These are phyloP conservation scores for Halictus ligatus DNA, from an alignment of 2,888 invertebrate species.

Conservation along the genomic window DNA sequence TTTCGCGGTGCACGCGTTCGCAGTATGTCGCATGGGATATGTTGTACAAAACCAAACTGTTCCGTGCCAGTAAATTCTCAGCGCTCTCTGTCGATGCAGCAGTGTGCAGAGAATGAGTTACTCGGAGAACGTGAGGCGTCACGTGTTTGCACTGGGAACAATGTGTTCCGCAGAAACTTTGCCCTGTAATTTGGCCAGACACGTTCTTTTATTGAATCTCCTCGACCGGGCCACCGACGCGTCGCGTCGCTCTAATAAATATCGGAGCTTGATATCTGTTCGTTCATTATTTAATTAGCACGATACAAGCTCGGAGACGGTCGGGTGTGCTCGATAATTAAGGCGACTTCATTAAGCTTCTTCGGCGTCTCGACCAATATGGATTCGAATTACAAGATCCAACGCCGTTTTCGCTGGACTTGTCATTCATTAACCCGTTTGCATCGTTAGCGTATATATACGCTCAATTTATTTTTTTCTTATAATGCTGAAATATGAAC, in stretches of 20 bases:
- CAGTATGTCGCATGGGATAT: conserved; percentile 30
- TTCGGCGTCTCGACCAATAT: background rate
- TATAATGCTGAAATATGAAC: too few relatives aligned
- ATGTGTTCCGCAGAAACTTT: conserved; percentile 21
- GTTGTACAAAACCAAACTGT: conserved; percentile 58
- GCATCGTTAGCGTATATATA: too few relatives aligned
- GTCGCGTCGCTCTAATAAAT: conserved; percentile 21
- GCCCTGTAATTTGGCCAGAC: conserved; percentile 15
- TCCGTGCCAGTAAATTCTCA: conserved; percentile 58
- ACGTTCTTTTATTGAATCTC: conserved; percentile 25
- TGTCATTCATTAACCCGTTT: background rate
- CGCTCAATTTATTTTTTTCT: too few relatives aligned
- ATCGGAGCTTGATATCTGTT: background rate
- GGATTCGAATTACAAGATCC: background rate
- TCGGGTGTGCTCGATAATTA: background rate
- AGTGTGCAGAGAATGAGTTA: conserved; percentile 44
- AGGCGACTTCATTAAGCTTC: conserved; percentile 25
- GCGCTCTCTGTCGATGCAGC: conserved; percentile 53
- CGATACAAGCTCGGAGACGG: background rate
- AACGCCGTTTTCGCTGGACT: background rate
- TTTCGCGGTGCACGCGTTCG: conserved; percentile 7
- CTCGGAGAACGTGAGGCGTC: conserved; percentile 43
- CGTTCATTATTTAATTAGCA: conserved; percentile 16
- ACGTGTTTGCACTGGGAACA: conserved; percentile 39
- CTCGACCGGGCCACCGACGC: background rate